A percentile compares a stretch with the other conserved stretches of the same genome.
Conservation (phyloP, 2,113 vertebrate genomes). For the Oceanites oceanicus region DNA sequence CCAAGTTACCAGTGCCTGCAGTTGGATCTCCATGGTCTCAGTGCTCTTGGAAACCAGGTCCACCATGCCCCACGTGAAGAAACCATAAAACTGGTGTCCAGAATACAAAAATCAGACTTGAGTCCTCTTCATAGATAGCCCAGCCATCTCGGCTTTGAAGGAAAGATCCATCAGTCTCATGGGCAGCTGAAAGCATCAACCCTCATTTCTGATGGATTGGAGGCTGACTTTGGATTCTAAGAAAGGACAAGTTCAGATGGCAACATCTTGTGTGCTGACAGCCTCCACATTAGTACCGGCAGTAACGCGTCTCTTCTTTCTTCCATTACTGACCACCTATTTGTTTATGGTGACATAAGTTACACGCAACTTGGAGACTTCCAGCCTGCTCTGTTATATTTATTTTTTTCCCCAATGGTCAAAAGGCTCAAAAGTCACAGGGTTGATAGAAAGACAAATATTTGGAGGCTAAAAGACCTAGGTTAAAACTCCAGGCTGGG, state of each 20-base stretch:
- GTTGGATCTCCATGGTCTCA: background rate
- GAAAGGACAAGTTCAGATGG: background rate
- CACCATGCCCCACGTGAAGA: background rate
- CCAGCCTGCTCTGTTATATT: background rate
- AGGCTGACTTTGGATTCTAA: background rate
- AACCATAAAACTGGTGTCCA: background rate
- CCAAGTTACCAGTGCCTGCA: background rate
- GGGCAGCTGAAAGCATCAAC: background rate
- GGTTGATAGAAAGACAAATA: background rate
- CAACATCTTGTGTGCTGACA: background rate
- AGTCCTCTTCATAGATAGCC: background rate
- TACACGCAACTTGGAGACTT: background rate
- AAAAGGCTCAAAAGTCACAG: background rate
- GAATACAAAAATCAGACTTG: background rate
- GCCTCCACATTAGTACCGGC: background rate
- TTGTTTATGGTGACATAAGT: background rate
- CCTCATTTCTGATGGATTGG: background rate
- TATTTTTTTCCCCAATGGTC: accelerated
- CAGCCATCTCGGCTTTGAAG: background rate
- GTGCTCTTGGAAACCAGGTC: background rate
- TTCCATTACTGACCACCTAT: background rate
- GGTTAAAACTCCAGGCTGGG: background rate
- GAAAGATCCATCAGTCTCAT: background rate
- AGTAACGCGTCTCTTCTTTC: background rate
- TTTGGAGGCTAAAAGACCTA: background rate